Evolutionary conservation across 92 coral and sea anemone species (phyloP).

Genomic region (Palythoa grandiflora): DNA sequence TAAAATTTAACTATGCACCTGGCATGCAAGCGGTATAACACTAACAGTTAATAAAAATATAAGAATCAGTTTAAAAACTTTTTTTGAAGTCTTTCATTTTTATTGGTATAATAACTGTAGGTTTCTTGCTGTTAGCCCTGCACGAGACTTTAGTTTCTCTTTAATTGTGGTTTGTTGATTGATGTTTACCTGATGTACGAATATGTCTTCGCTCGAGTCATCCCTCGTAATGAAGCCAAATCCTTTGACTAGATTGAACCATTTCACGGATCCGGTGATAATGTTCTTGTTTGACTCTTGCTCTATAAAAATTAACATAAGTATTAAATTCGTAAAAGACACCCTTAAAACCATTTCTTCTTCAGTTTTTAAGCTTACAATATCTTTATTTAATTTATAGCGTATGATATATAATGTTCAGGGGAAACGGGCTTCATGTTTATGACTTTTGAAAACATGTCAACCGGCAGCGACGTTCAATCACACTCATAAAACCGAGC

Average conservation of each 20-base stretch:
- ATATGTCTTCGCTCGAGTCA: conserved; percentile 84
- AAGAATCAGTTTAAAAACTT: not conserved
- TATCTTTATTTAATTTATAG: not conserved
- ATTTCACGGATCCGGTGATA: conserved; percentile 86
- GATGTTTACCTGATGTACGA: conserved; percentile 90
- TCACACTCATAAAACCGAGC: too few relatives aligned
- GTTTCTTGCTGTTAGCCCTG: not conserved
- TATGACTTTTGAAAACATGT: too few relatives aligned
- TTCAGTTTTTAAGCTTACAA: not conserved
- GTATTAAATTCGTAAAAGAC: not conserved
- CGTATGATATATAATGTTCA: too few relatives aligned
- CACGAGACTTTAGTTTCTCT: not conserved
- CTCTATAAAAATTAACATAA: not conserved
- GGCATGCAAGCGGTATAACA: not conserved
- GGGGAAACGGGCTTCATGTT: too few relatives aligned
- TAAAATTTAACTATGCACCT: not conserved
- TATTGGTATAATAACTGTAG: not conserved
- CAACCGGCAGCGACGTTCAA: too few relatives aligned
- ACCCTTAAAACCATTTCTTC: not conserved
- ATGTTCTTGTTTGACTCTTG: conserved; percentile 24
- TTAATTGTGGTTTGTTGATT: not conserved
- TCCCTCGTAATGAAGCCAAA: conserved; percentile 91
- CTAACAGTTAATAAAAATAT: not conserved
- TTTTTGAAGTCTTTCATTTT: not conserved
- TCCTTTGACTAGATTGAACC: conserved; percentile 96